Evolutionary conservation across 2,797 vertebrate species (phyloP).

Genomic region (Mallotus villosus): DNA sequence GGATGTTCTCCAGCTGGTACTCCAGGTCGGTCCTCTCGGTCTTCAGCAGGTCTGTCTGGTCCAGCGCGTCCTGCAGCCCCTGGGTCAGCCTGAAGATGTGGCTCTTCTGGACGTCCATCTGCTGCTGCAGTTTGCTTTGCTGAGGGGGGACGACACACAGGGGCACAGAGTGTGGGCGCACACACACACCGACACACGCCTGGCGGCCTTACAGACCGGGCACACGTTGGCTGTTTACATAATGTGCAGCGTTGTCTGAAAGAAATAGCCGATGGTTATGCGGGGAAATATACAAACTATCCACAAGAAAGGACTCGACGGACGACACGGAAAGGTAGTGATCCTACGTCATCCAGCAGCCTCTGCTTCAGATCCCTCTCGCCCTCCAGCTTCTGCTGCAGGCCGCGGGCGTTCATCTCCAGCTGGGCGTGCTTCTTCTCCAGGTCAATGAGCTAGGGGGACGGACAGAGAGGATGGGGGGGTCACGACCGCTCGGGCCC

Average conservation of each 20-base stretch:
- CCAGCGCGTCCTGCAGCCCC: constrained; percentile 76
- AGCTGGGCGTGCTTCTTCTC: constrained; percentile 98
- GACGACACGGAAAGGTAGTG: background rate
- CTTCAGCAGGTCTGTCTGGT: constrained; percentile 83
- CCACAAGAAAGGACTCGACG: constrained; percentile 1
- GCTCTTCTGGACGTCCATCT: constrained; percentile 84
- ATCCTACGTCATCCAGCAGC: constrained; percentile 89
- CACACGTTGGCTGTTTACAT: background rate
- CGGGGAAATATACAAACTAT: background rate
- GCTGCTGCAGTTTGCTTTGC: constrained; percentile 86
- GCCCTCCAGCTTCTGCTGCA: constrained; percentile 95
- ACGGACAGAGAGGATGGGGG: constrained; percentile 6
- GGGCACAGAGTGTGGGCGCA: too few relatives aligned
- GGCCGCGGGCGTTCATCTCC: constrained; percentile 94
- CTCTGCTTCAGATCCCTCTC: constrained; percentile 95
- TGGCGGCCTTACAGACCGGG: too few relatives aligned
- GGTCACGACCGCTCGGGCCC: background rate
- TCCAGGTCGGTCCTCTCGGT: constrained; percentile 87
- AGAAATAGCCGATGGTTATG: too few relatives aligned
- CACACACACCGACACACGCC: background rate
- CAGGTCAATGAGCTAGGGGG: constrained; percentile 86
- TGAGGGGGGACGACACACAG: constrained; percentile 37
- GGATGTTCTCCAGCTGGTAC: constrained; percentile 74
- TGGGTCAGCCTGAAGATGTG: constrained; percentile 86
- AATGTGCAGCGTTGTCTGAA: background rate